These are phyloP conservation scores for Acleris cristana DNA, from an alignment of 2,888 invertebrate genomes.

Conservation along the genomic window DNA sequence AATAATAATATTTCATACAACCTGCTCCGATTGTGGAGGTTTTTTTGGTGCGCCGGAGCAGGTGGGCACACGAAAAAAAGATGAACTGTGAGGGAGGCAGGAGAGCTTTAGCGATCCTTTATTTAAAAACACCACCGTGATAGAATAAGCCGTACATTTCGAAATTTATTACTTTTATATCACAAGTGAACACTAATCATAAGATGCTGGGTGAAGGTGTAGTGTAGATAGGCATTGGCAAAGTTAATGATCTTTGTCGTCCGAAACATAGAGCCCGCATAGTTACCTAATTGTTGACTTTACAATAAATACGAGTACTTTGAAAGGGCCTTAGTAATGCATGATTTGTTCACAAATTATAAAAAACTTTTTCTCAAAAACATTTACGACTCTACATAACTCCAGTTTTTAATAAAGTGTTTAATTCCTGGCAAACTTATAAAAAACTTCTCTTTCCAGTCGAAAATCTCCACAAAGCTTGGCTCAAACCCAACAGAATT, in stretches of 20 bases:
- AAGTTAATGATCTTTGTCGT: conserved; percentile 50
- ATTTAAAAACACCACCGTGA: conserved; percentile 16
- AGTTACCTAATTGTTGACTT: neutral
- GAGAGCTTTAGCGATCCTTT: conserved; percentile 34
- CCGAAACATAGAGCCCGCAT: conserved; percentile 45
- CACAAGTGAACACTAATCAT: too few species aligned
- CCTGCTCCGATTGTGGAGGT: conserved; percentile 46
- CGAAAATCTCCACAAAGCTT: neutral
- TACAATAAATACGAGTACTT: too few species aligned
- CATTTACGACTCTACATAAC: neutral
- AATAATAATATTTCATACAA: conserved; percentile 50
- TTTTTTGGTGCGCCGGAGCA: conserved; percentile 57
- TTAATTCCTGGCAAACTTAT: neutral
- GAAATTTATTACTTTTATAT: neutral
- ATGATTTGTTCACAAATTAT: neutral
- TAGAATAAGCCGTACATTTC: neutral
- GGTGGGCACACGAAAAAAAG: conserved; percentile 63
- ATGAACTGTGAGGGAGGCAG: conserved; percentile 51
- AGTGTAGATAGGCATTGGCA: conserved; percentile 8
- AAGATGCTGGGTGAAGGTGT: too few species aligned
- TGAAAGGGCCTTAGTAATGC: too few species aligned
- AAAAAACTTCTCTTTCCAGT: neutral
- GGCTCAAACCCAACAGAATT: conserved; percentile 35
- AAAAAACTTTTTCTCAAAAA: neutral
- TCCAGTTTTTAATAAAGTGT: too few species aligned